Evolutionary conservation across 2,888 invertebrate species (phyloP), one percentile per base, ranked within the genome.

Genomic region (Rotaria sp.): DNA sequence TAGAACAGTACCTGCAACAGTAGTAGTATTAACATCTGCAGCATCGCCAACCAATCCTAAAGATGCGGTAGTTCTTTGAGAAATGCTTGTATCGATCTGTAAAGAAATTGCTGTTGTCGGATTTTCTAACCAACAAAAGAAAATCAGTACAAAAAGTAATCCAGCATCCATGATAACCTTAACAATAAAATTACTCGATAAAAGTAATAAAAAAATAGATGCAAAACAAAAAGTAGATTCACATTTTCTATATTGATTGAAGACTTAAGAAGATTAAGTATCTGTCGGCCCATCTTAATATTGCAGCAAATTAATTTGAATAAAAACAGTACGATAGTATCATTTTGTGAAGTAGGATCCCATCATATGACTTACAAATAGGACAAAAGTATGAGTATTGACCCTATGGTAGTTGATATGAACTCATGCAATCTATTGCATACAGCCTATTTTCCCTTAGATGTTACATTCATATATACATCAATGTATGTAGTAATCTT

Each of bases 1-100:
- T 13, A 86, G 26, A 15, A 74, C 38, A 10, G 84, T 67, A 55
- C 84, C 86, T 13, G 35, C 67, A 38, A 67, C 67, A n/a, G 67
- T 67, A 15, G 21, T 38, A 1, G 35, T 18, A 67, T 35, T 67
- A 1, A 67, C 15, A 67, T 67, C 67, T 2, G 15, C 5, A 30
- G 21, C 8, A 67, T 67, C 35, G 8, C 67, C 67, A 38, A 67
- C 7, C 5, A 67, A 67, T 35, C 67, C 67, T 35, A 67, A 18
- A 0, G 67, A 67, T 67, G 67, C 67, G 21, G 35, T 15, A 38
- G 1, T 67, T 67, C 67, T 1, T 35, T 38, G 8, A 35, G 67
- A 21, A 21, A 35, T 35, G 5, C 21, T 67, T 21, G 15, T 7
- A 67, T 5, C 30, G 30, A 18, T 67, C 26, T 18, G 67, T 10